Percentiles rank a stretch among this genome's conserved stretches.
These are phyloP conservation scores for Nilaparvata lugens DNA, from an alignment of 1,140 invertebrate genomes.

Conservation along the genomic window DNA sequence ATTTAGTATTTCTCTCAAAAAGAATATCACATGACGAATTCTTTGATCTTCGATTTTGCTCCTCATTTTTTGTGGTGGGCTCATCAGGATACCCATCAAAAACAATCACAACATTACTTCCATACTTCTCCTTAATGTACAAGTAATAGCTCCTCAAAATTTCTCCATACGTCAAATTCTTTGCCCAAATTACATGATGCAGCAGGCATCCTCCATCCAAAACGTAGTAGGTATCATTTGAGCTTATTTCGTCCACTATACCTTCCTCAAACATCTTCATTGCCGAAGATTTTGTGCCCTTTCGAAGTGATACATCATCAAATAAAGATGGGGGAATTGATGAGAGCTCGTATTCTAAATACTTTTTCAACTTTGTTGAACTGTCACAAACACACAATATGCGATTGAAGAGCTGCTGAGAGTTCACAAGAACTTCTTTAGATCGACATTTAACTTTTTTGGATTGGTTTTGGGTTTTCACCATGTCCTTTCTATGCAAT, in stretches of 20 bases:
- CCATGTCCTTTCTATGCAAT: not conserved
- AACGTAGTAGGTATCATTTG: not conserved
- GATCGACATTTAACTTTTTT: constrained; percentile 10
- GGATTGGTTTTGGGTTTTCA: not conserved
- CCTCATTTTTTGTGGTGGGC: not conserved
- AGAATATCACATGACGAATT: not conserved
- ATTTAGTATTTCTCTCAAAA: not conserved
- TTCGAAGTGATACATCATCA: constrained; percentile 15
- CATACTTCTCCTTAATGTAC: not conserved
- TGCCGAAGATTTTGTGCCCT: constrained; percentile 7
- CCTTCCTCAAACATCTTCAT: constrained; percentile 2
- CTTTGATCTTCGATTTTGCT: not conserved
- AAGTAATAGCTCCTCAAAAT: not conserved
- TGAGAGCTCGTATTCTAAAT: constrained; percentile 15
- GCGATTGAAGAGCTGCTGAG: constrained; percentile 16
- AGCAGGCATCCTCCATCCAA: constrained; percentile 18
- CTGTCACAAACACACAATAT: constrained; percentile 15
- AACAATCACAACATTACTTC: not conserved
- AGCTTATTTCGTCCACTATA: not conserved
- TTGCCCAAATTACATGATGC: constrained; percentile 9
- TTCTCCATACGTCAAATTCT: constrained; percentile 6
- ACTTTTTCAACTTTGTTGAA: constrained; percentile 4
- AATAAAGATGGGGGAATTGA: constrained; percentile 15
- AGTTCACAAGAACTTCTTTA: constrained; percentile 7
- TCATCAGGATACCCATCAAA: not conserved